Percentiles rank a stretch among this genome's conserved stretches.
These are phyloP conservation scores for Gasterosteus nipponicus DNA, from an alignment of 2,113 vertebrate species.

Conservation along the genomic window DNA sequence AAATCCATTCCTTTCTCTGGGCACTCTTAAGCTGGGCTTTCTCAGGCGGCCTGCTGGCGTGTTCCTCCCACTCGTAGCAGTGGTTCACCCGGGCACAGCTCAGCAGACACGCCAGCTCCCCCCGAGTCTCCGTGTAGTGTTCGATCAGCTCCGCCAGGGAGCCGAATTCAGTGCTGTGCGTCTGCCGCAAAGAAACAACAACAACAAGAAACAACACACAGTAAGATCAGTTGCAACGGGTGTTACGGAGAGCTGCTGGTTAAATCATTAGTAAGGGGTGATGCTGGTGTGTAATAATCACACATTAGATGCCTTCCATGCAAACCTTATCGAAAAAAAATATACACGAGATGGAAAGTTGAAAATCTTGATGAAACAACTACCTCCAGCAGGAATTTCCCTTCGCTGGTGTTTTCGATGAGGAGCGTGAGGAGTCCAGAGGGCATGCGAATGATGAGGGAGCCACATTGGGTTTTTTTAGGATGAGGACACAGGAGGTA, in stretches of 20 bases:
- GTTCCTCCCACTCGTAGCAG: slow-evolving; percentile 87
- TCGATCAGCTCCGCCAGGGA: slow-evolving; percentile 88
- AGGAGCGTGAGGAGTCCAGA: slow-evolving; percentile 83
- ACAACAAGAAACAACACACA: neutral
- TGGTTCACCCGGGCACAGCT: slow-evolving; percentile 87
- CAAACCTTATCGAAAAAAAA: neutral
- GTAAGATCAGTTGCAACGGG: neutral
- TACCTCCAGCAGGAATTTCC: slow-evolving; percentile 89
- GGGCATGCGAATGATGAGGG: slow-evolving; percentile 86
- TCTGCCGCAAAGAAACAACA: slow-evolving; percentile 73
- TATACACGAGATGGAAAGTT: too few relatives aligned
- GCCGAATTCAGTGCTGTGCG: slow-evolving; percentile 83
- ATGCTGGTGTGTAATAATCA: neutral
- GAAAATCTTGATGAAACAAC: neutral
- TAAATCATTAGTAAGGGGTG: neutral
- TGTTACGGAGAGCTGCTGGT: neutral
- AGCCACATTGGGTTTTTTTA: slow-evolving; percentile 77
- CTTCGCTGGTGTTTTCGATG: slow-evolving; percentile 81
- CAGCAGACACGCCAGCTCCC: slow-evolving; percentile 85
- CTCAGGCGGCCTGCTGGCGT: slow-evolving; percentile 10
- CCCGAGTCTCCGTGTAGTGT: slow-evolving; percentile 78
- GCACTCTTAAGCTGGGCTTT: slow-evolving; percentile 34
- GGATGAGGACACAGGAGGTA: slow-evolving; percentile 88
- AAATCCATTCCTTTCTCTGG: slow-evolving; percentile 45
- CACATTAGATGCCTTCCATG: neutral